Evolutionary conservation across 2,888 invertebrate species (phyloP), one percentile per base, ranked within the genome.

Genomic region (Apomyelois bistriatella): DNA sequence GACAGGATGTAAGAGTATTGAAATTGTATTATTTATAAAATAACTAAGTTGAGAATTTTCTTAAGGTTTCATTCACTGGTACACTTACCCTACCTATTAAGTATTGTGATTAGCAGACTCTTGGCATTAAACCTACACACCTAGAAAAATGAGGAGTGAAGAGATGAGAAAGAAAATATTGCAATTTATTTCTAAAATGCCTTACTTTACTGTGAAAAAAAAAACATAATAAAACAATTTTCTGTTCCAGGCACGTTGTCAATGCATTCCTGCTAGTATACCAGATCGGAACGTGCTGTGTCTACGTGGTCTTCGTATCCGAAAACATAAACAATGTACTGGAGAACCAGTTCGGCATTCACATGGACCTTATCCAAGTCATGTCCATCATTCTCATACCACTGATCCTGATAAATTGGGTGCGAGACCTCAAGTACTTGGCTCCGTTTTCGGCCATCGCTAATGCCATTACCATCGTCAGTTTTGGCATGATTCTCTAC

Each of bases 261-360:
- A 96, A 96, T 73, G 83, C 89, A 0, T 96, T 96, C 70, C 89
- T 96, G 2, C 77, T 98, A 59, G 91, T 97, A 52, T 99, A 98
- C 68, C 99, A 99, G 83, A 91, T 99, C 66, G 99, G 99, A 46
- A 97, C 97, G 48, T 98, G 99, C 79, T 98, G 98, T 79, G 98
- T 99, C 1, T 99, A 99, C 82, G 95, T 97, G 16, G 96, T 99
- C 0, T 99, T 99, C 79, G 96, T 99, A 48, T 93, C 98, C 0
- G 94, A 94, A 56, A 98, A 97, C 81, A 91, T 98, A n/a, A 91
- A 95, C 72, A 90, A 85, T 62, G 94, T 96, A 9, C 81, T 92
- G 10, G 90, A 90, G 38, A 80, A 91, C 15, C 92, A 94, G 65
- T 85, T 89, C 57, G 70, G 79, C 1, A 74, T 91, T 0, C 68